Evolutionary conservation across 2,888 invertebrate genomes (phyloP).

Genomic region (Ecdyonurus torrentis): DNA sequence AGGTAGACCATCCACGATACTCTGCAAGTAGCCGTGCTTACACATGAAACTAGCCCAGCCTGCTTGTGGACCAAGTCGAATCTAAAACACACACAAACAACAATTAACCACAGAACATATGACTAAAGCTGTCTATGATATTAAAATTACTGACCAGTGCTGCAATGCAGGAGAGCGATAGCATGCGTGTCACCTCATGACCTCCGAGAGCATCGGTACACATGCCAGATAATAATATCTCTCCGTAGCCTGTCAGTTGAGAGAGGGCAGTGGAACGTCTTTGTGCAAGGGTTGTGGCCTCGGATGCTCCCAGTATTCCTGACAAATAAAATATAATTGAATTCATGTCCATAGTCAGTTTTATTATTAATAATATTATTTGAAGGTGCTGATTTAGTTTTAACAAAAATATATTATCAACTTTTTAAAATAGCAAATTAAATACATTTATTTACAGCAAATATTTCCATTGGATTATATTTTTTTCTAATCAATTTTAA

Average conservation of each 20-base stretch:
- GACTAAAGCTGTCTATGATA: background rate
- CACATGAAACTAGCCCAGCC: background rate
- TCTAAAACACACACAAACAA: background rate
- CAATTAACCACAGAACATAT: background rate
- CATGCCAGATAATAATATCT: slow-evolving; percentile 59
- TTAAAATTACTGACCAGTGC: background rate
- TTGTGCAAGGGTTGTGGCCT: background rate
- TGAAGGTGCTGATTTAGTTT: no score
- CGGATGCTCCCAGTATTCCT: background rate
- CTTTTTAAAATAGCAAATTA: no score
- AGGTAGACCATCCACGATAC: slow-evolving; percentile 61
- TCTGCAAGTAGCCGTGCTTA: slow-evolving; percentile 48
- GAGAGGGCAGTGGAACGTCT: background rate
- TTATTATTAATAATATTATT: no score
- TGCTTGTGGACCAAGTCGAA: background rate
- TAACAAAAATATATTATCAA: no score
- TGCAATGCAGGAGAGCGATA: background rate
- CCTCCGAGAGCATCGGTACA: slow-evolving; percentile 79
- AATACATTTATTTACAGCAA: no score
- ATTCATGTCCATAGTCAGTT: no score
- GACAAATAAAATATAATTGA: no score
- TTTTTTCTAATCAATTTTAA: no score
- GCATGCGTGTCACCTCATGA: slow-evolving; percentile 55
- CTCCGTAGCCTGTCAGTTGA: slow-evolving; percentile 45
- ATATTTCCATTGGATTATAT: no score